Base-by-base conservation (phyloP, 2,797 vertebrate genomes). In the Clamator glandarius region DNA sequence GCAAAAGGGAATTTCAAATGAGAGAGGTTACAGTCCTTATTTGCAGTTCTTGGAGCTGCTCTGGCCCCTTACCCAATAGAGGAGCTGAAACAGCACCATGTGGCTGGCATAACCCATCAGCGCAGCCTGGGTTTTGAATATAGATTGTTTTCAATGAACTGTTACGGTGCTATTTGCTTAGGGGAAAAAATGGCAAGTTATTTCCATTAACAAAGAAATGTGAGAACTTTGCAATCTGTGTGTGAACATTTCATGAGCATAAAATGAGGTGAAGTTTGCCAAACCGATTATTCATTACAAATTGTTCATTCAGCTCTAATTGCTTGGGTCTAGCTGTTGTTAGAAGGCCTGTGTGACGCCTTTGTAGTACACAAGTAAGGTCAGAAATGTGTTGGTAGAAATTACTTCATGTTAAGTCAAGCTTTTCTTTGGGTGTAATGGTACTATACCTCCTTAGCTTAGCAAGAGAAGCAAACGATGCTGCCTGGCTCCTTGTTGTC, bases 241-340 rank as follows among this genome's bases (percentile, higher is more conserved):
- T 36, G 52, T 26, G 57, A 88, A 74, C 19, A 5, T 76, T 85
- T 75, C 0, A 0, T 46, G 41, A 88, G 67, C 36, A 10, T 39
- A 84, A 79, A 91, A 86, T 4, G 24, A 93, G 48, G 75, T 23
- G 12, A 73, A 91, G 41, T 88, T 90, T 92, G 50, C 80, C 77
- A 76, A 54, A 75, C 4, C 15, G 6, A 67, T 92, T 96, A 73
- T 94, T 94, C 74, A 61, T 93, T 89, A 80, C 3, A 5, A 90
- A 84, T 88, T 87, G 73, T 93, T 95, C 94, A 83, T 92, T 95
- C 90, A 87, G 36, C 29, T 72, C 73, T 97, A 96, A 83, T 96
- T 93, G 70, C 89, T 73, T 39, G 33, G 51, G 44, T 91, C 33
- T 67, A 52, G 26, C 69, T 85, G 83, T 73, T 95, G 61, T 78